phyloP scores from a whole-genome alignment of 1,140 invertebrate genomes.

The Sinella curviseta region DNA sequence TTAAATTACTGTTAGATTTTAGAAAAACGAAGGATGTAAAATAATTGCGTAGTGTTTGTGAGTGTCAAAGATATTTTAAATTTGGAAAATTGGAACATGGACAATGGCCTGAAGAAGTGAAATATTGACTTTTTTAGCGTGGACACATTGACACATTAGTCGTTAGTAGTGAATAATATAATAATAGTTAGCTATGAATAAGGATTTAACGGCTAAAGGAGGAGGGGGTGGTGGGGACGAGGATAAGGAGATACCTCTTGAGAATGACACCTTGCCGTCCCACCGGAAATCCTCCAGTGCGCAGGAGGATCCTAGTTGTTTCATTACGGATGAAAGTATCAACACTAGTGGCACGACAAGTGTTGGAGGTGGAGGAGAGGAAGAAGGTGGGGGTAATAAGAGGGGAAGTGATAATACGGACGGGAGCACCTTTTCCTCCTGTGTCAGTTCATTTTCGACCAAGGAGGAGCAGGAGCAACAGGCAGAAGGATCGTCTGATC shows the following conservation, averaged over 20 bases:
- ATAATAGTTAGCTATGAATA: too few relatives aligned
- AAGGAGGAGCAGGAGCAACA: neutral
- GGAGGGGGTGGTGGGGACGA: neutral
- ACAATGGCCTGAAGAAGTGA: too few relatives aligned
- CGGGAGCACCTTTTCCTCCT: neutral
- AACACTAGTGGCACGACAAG: neutral
- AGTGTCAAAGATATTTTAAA: too few relatives aligned
- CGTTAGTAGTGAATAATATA: too few relatives aligned
- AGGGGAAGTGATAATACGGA: constrained; percentile 7
- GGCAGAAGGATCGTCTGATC: neutral
- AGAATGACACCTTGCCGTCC: neutral
- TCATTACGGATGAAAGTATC: neutral
- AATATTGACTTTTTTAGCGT: too few relatives aligned
- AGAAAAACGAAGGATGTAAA: too few relatives aligned
- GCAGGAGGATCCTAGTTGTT: neutral
- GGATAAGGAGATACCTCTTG: neutral
- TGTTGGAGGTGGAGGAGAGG: neutral
- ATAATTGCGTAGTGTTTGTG: too few relatives aligned
- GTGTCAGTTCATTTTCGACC: neutral
- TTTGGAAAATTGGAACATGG: too few relatives aligned
- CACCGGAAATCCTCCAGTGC: neutral
- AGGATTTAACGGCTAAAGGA: too few relatives aligned
- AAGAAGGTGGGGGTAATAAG: neutral
- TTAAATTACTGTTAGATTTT: too few relatives aligned
- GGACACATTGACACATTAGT: too few relatives aligned